These are phyloP conservation scores for Trinorchestia longiramus DNA, from an alignment of 1,140 invertebrate genomes.

Conservation along the genomic window DNA sequence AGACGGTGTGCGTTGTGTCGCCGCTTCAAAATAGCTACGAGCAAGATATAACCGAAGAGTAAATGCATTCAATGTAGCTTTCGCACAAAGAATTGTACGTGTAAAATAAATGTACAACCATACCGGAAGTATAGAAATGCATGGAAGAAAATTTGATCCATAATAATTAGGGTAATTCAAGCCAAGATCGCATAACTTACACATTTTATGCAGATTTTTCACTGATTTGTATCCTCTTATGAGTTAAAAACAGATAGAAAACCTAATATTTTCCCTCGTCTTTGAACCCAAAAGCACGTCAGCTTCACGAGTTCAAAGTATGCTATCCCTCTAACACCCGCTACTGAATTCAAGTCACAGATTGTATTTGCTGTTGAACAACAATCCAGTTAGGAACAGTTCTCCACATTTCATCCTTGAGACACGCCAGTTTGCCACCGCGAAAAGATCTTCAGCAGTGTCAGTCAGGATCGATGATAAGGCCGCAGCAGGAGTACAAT, in stretches of 20 bases:
- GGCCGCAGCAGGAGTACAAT: slow-evolving; percentile 18
- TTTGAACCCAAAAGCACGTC: not conserved
- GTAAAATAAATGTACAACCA: not conserved
- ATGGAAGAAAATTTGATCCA: not conserved
- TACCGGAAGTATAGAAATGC: not conserved
- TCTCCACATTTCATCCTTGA: not conserved
- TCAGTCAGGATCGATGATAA: slow-evolving; percentile 21
- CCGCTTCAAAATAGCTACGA: not conserved
- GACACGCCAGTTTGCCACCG: not conserved
- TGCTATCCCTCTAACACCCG: not conserved
- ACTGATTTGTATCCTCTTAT: not conserved
- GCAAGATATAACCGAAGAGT: not conserved
- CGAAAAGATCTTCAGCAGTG: not conserved
- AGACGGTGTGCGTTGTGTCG: not conserved
- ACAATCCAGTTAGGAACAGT: not conserved
- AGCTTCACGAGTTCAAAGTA: not conserved
- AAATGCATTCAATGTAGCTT: not conserved
- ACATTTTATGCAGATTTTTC: not conserved
- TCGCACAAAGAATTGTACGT: not conserved
- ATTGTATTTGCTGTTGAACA: not conserved
- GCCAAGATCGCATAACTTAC: not conserved
- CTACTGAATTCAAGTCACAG: not conserved
- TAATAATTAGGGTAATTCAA: not conserved
- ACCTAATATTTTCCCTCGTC: not conserved
- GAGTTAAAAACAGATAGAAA: not conserved